A percentile compares a stretch with the other conserved stretches of the same genome.
Evolutionary conservation across 2,888 invertebrate species (phyloP).

Genomic region (Sesamia inferens): DNA sequence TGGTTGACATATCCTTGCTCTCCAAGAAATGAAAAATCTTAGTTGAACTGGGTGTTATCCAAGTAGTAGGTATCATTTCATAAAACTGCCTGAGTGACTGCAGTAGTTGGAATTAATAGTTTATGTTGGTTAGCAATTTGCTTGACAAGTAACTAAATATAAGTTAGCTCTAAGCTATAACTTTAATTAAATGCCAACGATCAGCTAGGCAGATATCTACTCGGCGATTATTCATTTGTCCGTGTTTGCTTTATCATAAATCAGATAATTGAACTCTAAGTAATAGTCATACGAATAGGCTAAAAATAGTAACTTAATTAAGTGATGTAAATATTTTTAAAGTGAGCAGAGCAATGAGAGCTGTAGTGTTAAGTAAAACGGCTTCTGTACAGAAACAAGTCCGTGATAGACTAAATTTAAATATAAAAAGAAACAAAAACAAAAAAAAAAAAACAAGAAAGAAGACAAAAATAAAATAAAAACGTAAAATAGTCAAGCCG

Average conservation of each 20-base stretch:
- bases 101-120: not conserved
- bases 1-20: too few species aligned
- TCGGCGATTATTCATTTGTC: not conserved
- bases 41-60: not conserved
- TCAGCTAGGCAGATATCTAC: not conserved
- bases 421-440: not conserved
- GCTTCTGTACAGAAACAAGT: conserved; percentile 16
- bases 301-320: not conserved
- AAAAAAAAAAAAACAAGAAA: not conserved
- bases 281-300: not conserved
- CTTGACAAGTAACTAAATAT: not conserved
- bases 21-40: not conserved
- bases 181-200: not conserved
- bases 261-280: not conserved
- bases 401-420: conserved; percentile 10
- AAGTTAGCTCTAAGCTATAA: not conserved
- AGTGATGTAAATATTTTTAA: conserved; percentile 4
- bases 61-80: not conserved
- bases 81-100: not conserved
- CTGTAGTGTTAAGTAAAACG: conserved; percentile 5
- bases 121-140: not conserved
- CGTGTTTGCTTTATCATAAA: not conserved
- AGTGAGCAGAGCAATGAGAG: conserved; percentile 6
- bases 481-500: not conserved
- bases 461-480: not conserved